These are phyloP conservation scores for Promerops cafer DNA, from an alignment of 2,113 vertebrate species.

Conservation along the genomic window DNA sequence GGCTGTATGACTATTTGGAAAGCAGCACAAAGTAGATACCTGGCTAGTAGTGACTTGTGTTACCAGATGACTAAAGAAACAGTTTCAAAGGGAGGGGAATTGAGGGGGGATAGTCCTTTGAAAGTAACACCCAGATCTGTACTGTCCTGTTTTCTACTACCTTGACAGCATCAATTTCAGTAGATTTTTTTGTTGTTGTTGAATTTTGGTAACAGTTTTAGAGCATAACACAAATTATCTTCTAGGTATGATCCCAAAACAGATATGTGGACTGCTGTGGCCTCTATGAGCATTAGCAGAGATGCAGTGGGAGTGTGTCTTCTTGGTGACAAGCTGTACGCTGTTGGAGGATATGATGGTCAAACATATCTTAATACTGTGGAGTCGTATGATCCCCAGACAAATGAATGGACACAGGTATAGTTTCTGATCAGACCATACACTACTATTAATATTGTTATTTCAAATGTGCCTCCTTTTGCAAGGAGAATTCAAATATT, in stretches of 20 bases:
- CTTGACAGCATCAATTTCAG: neutral
- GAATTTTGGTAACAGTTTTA: neutral
- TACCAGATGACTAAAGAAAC: neutral
- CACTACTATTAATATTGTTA: neutral
- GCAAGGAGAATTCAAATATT: neutral
- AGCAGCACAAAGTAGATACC: neutral
- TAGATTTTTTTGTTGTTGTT: neutral
- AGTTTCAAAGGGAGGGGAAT: neutral
- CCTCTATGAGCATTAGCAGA: constrained; percentile 96
- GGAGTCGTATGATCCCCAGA: constrained; percentile 96
- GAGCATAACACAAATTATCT: constrained; percentile 7
- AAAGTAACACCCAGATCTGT: neutral
- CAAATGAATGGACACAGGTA: constrained; percentile 98
- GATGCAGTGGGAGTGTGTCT: constrained; percentile 97
- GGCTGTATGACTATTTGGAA: neutral
- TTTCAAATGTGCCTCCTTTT: neutral
- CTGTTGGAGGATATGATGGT: constrained; percentile 95
- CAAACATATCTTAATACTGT: constrained; percentile 94
- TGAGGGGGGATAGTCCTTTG: neutral
- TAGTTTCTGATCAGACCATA: neutral
- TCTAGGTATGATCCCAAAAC: constrained; percentile 96
- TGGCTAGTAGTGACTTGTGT: neutral
- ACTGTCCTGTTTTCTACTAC: neutral
- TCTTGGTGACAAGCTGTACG: constrained; percentile 92
- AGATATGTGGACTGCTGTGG: constrained; percentile 94